Percentiles rank a stretch among this genome's conserved stretches.
These are phyloP conservation scores for Pipra filicauda DNA, from an alignment of 2,113 vertebrate genomes.

Conservation along the genomic window DNA sequence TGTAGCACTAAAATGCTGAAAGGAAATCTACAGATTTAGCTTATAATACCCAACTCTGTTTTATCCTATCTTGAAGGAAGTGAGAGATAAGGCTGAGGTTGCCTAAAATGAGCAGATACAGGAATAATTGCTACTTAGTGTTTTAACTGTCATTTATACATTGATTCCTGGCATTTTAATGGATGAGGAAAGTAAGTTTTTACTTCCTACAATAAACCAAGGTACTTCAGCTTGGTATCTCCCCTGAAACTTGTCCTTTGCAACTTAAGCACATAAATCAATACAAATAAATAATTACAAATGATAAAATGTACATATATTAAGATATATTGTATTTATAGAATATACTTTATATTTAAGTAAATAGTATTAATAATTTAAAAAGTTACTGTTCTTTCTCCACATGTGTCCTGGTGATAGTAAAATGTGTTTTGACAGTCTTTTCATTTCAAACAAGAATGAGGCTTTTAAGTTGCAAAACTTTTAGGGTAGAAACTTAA, in stretches of 20 bases:
- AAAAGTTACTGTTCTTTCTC: background rate
- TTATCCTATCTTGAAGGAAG: constrained; percentile 48
- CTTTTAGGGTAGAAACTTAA: background rate
- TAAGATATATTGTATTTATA: background rate
- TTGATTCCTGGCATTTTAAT: constrained; percentile 50
- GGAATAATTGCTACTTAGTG: constrained; percentile 58
- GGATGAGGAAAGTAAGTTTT: constrained; percentile 23
- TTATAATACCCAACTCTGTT: constrained; percentile 42
- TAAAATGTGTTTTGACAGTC: background rate
- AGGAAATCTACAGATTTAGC: constrained; percentile 38
- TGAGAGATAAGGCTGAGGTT: constrained; percentile 39
- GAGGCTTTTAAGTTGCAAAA: background rate
- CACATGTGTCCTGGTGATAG: background rate
- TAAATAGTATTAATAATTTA: background rate
- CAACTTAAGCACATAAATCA: background rate
- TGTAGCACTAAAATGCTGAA: constrained; percentile 17
- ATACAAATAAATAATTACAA: background rate
- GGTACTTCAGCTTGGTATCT: background rate
- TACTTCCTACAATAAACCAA: background rate
- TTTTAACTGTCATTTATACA: constrained; percentile 42
- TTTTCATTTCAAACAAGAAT: background rate
- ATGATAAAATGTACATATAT: background rate
- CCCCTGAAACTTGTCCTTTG: background rate
- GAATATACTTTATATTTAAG: background rate
- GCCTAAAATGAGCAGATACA: constrained; percentile 23